These are phyloP conservation scores for Limulus polyphemus DNA, from an alignment of 2,888 invertebrate genomes.

Conservation along the genomic window DNA sequence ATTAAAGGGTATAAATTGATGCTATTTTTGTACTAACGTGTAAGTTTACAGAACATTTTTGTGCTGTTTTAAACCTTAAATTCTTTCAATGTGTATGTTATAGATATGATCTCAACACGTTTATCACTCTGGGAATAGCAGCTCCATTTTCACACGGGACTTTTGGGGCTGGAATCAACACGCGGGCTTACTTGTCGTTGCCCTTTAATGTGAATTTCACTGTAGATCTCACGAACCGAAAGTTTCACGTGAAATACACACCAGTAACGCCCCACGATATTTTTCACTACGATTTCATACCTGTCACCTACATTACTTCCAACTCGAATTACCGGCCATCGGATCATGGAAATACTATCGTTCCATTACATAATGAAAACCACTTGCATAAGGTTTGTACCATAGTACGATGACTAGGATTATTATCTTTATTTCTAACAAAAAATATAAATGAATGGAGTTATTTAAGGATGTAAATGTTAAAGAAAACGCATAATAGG, in stretches of 20 bases:
- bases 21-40: too few relatives aligned
- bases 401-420: too few relatives aligned
- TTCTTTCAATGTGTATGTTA: background rate
- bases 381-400: background rate
- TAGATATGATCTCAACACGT: constrained; percentile 13
- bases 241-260: constrained; percentile 10
- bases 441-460: too few relatives aligned
- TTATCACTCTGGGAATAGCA: constrained; percentile 10
- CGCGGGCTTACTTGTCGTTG: constrained; percentile 10
- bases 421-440: too few relatives aligned
- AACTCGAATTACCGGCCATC: constrained; percentile 9
- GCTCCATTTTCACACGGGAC: constrained; percentile 13
- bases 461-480: too few relatives aligned
- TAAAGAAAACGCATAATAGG: too few relatives aligned
- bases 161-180: constrained; percentile 18
- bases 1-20: too few relatives aligned
- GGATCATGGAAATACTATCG: constrained; percentile 8
- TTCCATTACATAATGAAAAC: constrained; percentile 6
- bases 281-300: constrained; percentile 18
- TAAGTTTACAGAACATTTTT: too few relatives aligned
- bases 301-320: constrained; percentile 18
- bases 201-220: constrained; percentile 20
- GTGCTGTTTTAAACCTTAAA: too few relatives aligned
- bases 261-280: constrained; percentile 20
- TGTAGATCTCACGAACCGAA: constrained; percentile 13